Evolutionary conservation across 2,888 invertebrate genomes (phyloP).

Genomic region (Drosophila mimica): DNA sequence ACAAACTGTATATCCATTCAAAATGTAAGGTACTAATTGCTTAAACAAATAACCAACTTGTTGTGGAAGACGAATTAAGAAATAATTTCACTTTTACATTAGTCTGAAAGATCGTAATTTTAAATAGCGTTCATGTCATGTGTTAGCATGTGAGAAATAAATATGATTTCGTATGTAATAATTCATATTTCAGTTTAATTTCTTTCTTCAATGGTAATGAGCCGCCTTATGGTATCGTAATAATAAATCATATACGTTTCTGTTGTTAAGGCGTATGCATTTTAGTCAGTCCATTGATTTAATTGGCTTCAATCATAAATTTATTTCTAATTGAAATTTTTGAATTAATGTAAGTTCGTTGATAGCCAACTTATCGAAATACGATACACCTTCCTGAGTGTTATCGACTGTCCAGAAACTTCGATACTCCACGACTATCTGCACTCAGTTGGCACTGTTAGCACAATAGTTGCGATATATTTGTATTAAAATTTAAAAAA

Average conservation of each 20-base stretch:
- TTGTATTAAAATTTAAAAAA: background rate
- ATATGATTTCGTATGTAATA: background rate
- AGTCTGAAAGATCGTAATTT: slow-evolving; percentile 3
- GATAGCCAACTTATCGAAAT: background rate
- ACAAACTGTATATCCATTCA: slow-evolving; percentile 7
- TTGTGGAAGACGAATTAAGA: slow-evolving; percentile 31
- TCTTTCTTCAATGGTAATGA: background rate
- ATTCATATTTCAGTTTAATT: background rate
- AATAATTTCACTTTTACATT: slow-evolving; percentile 64
- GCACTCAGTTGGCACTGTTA: background rate
- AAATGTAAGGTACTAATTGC: slow-evolving; percentile 54
- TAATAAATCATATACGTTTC: background rate
- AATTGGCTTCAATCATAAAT: background rate
- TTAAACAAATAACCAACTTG: slow-evolving; percentile 45
- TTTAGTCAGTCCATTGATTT: background rate
- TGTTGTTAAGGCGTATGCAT: background rate
- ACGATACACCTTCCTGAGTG: background rate
- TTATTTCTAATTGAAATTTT: background rate
- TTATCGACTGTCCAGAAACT: background rate
- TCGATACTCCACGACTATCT: background rate
- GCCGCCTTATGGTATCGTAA: background rate
- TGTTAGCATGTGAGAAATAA: background rate
- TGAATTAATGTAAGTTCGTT: background rate
- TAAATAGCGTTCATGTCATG: background rate
- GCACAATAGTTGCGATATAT: background rate